Evolutionary conservation across 2,888 invertebrate genomes (phyloP).

Genomic region (Malacosoma neustria): DNA sequence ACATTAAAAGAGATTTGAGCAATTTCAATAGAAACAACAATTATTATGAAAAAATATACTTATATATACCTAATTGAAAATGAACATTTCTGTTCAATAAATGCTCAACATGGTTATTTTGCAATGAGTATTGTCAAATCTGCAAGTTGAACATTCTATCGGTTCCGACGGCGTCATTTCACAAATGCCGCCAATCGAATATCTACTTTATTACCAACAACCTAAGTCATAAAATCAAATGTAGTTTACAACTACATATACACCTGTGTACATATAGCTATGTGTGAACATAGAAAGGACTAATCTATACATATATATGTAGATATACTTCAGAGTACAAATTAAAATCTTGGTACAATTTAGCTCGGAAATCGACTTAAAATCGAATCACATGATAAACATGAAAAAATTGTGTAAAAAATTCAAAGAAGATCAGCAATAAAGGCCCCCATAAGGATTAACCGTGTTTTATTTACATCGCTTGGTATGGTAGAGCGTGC

Average conservation of each 20-base stretch:
- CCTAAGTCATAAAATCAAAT: slow-evolving; percentile 36
- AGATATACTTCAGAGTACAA: background rate
- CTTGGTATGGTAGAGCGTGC: slow-evolving; percentile 47
- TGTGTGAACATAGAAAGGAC: slow-evolving; percentile 28
- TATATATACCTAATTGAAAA: background rate
- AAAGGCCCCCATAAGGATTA: slow-evolving; percentile 47
- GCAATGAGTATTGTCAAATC: slow-evolving; percentile 26
- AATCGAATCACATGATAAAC: slow-evolving; percentile 7
- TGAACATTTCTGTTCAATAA: slow-evolving; percentile 1
- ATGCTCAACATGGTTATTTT: slow-evolving; percentile 7
- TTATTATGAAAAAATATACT: background rate
- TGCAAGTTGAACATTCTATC: slow-evolving; percentile 30
- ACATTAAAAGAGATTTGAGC: background rate
- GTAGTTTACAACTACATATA: slow-evolving; percentile 36
- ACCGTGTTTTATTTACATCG: slow-evolving; percentile 68
- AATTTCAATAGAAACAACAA: background rate
- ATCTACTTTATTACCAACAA: slow-evolving; percentile 28
- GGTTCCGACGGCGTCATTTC: slow-evolving; percentile 33
- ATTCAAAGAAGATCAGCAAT: slow-evolving; percentile 48
- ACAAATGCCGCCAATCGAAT: slow-evolving; percentile 20
- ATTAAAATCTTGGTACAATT: background rate
- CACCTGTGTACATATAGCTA: slow-evolving; percentile 46
- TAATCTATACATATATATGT: slow-evolving; percentile 10
- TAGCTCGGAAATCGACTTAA: slow-evolving; percentile 7
- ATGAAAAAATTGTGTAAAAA: slow-evolving; percentile 19